These are phyloP conservation scores for Chelon auratus DNA, from an alignment of 2,797 vertebrate genomes.

Conservation along the genomic window DNA sequence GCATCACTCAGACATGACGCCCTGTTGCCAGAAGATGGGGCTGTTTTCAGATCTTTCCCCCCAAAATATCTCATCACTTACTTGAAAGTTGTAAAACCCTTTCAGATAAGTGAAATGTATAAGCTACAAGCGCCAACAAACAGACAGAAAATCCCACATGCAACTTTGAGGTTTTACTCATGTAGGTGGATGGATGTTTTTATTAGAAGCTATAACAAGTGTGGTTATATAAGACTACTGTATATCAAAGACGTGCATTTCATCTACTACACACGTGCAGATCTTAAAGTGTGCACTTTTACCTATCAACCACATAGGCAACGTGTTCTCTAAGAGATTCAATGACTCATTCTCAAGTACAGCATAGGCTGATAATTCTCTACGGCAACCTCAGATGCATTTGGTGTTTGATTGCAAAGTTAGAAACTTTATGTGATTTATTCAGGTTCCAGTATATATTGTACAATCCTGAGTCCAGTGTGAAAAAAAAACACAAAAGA, in stretches of 20 bases:
- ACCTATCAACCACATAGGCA: conserved; percentile 13
- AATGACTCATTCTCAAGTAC: conserved; percentile 2
- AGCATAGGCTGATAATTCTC: conserved; percentile 1
- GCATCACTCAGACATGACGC: not conserved
- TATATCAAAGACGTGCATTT: conserved; percentile 39
- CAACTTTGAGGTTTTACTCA: not conserved
- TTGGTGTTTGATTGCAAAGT: conserved; percentile 34
- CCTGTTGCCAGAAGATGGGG: conserved; percentile 34
- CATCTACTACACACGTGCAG: conserved; percentile 43
- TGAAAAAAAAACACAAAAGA: conserved; percentile 43
- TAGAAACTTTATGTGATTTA: conserved; percentile 39
- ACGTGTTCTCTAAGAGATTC: conserved; percentile 3
- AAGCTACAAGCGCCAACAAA: not conserved
- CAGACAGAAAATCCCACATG: not conserved
- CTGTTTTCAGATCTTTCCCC: conserved; percentile 1
- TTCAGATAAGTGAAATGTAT: not conserved
- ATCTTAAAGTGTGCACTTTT: conserved; percentile 24
- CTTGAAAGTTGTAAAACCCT: not conserved
- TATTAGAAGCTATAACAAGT: conserved; percentile 53
- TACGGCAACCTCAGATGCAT: conserved; percentile 31
- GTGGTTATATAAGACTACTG: conserved; percentile 20
- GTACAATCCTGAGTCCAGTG: conserved; percentile 73
- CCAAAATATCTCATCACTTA: too few species aligned
- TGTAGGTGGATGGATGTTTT: conserved; percentile 8
- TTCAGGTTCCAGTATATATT: conserved; percentile 40